Conservation (phyloP, 1,140 invertebrate genomes). For the Adelges cooleyi region DNA sequence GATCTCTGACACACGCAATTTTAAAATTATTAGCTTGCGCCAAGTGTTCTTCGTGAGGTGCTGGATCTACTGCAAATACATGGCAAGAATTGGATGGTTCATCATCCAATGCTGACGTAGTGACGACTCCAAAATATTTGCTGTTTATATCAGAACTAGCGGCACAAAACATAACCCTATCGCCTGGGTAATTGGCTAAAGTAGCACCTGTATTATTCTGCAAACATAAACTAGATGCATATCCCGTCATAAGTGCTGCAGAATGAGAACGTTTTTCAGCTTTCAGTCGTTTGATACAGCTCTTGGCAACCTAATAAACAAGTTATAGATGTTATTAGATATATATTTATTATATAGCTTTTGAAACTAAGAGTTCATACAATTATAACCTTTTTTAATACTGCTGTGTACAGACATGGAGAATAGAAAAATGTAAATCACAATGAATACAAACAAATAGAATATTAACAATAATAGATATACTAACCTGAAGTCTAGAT, state of each 20-base stretch:
- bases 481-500: conserved; percentile 51
- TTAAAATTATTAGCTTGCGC: conserved; percentile 64
- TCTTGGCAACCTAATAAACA: conserved; percentile 54
- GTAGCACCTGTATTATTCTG: conserved; percentile 48
- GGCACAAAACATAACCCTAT: conserved; percentile 78
- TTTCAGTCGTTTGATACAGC: conserved; percentile 75
- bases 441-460: too few species aligned
- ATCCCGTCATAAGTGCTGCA: conserved; percentile 72
- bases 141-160: conserved; percentile 80
- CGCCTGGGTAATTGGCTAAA: conserved; percentile 71
- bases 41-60: conserved; percentile 69
- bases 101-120: conserved; percentile 48
- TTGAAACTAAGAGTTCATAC: too few species aligned
- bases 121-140: conserved; percentile 84
- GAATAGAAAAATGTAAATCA: too few species aligned
- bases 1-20: conserved; percentile 59
- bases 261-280: conserved; percentile 81
- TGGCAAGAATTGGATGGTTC: conserved; percentile 78
- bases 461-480: too few species aligned
- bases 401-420: too few species aligned
- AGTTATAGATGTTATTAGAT: too few species aligned
- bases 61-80: conserved; percentile 84
- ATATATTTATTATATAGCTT: too few species aligned
- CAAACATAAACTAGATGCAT: conserved; percentile 62
- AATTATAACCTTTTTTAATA: too few species aligned